Percentiles rank a stretch among this genome's conserved stretches.
phyloP scores from a whole-genome alignment of 1,140 invertebrate species.

The Andricus grossulariae region DNA sequence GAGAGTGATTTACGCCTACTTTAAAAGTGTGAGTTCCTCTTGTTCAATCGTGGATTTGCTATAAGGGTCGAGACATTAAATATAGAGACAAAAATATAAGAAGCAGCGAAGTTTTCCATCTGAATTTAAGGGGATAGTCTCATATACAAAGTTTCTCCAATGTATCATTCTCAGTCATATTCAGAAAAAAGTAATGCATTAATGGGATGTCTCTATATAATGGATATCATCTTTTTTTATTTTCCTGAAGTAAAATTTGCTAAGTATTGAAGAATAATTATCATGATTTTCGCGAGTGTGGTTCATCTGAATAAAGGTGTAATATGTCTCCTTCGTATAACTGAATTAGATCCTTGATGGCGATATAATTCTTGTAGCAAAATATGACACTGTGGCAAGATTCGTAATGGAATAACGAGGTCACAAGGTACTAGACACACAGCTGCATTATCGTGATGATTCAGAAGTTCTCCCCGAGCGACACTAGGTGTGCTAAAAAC shows the following conservation, averaged over 20 bases:
- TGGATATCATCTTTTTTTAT: too few species aligned
- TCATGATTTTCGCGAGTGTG: too few species aligned
- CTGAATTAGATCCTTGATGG: conserved; percentile 33
- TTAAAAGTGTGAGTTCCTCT: background rate
- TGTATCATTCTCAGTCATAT: too few species aligned
- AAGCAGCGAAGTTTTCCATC: too few species aligned
- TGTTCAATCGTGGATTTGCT: background rate
- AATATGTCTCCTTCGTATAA: conserved; percentile 37
- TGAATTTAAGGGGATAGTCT: too few species aligned
- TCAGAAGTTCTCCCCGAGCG: conserved; percentile 46
- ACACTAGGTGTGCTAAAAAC: conserved; percentile 19
- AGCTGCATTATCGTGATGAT: conserved; percentile 54
- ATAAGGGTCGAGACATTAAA: background rate
- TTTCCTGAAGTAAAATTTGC: too few species aligned
- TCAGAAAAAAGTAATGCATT: too few species aligned
- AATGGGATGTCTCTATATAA: too few species aligned
- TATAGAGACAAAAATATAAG: background rate
- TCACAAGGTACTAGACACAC: conserved; percentile 46
- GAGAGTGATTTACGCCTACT: conserved; percentile 14
- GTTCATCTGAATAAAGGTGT: too few species aligned
- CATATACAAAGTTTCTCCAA: too few species aligned
- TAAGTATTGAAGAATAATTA: too few species aligned
- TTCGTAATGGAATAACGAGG: background rate
- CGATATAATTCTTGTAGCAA: conserved; percentile 38
- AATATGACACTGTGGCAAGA: conserved; percentile 38